These are phyloP conservation scores for Pediacus dermestoides DNA, from an alignment of 2,888 invertebrate species.

Conservation along the genomic window DNA sequence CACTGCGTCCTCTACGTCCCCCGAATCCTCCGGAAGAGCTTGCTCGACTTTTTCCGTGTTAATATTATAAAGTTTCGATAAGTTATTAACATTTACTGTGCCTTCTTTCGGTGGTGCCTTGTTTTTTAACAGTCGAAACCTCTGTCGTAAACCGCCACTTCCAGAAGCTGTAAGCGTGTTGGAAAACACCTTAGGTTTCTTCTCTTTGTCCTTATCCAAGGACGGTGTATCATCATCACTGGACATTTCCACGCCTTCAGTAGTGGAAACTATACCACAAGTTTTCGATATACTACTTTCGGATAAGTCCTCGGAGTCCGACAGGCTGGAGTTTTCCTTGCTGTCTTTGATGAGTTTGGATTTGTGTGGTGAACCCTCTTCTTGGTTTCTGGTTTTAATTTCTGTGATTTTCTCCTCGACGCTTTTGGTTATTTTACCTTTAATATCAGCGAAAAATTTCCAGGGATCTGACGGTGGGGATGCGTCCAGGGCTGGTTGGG, in stretches of 20 bases:
- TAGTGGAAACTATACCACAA: conserved; percentile 46
- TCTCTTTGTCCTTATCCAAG: conserved; percentile 37
- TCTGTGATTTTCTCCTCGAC: conserved; percentile 73
- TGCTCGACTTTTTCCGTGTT: conserved; percentile 40
- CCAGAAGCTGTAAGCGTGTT: conserved; percentile 10
- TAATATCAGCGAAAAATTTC: conserved; percentile 70
- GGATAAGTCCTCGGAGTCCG: conserved; percentile 60
- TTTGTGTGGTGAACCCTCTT: conserved; percentile 37
- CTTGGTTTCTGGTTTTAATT: conserved; percentile 52
- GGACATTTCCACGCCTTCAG: conserved; percentile 52
- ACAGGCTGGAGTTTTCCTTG: conserved; percentile 60
- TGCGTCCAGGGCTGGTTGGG: conserved; percentile 30
- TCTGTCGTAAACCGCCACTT: conserved; percentile 30
- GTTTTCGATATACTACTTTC: conserved; percentile 49
- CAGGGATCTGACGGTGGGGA: conserved; percentile 63
- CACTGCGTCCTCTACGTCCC: conserved; percentile 43
- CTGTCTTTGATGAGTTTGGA: conserved; percentile 50
- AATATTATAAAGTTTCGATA: conserved; percentile 42
- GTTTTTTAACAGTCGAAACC: conserved; percentile 34
- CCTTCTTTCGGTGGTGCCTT: conserved; percentile 31
- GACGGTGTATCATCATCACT: conserved; percentile 49
- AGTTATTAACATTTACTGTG: conserved; percentile 31
- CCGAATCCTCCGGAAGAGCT: conserved; percentile 31
- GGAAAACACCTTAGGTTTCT: conserved; percentile 13
- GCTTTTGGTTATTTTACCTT: conserved; percentile 70